Base-by-base conservation (phyloP, 2,113 vertebrate genomes). In the Microtus richardsoni region DNA sequence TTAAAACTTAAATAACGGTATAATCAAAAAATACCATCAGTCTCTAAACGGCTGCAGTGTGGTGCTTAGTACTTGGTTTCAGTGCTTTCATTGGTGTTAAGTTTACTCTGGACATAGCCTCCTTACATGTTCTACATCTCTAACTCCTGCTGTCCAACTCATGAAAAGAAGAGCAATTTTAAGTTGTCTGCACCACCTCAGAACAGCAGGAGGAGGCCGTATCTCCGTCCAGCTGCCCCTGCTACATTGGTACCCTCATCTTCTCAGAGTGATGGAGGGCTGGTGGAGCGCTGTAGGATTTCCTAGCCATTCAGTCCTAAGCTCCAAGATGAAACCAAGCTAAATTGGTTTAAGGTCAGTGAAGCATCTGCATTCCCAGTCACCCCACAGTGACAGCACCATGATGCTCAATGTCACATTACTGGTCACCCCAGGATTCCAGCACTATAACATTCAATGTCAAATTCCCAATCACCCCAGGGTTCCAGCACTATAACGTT, bases 41-140 rank as follows among this genome's bases (percentile, higher is more conserved):
- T 52, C 91, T 95, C 66, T 30, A 95, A 91, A 75, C 24, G 74
- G 26, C 44, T 73, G 8, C 41, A 17, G 66, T 95, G 1, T 95
- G 68, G 22, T 33, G 12, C 30, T 52, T 33, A 74, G 62, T 28
- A n/a, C 12, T 70, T 74, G 1, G 68, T 87, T 95, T 13, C 1
- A 84, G 30, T 86, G 28, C 5, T 91, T 60, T n/a, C 36, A 12
- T 13, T 28, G 47, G 68, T 93, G 75, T 78, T 78, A 74, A 66
- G 64, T 88, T 87, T 83, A 12, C 33, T 21, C 10, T 62, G 70
- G 88, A 91, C 14, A 49, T 17, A 52, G 49, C 95, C 90, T 77
- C 92, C 58, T 44, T 77, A 2, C 54, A 44, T 14, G 47, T 60
- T 93, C 36, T 70, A 79, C 41, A 79, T 70, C 94, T 83, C 77